Percentiles rank a stretch among this genome's conserved stretches.
phyloP scores from a whole-genome alignment of 1,140 invertebrate species.

The Drosophila malerkotliana region DNA sequence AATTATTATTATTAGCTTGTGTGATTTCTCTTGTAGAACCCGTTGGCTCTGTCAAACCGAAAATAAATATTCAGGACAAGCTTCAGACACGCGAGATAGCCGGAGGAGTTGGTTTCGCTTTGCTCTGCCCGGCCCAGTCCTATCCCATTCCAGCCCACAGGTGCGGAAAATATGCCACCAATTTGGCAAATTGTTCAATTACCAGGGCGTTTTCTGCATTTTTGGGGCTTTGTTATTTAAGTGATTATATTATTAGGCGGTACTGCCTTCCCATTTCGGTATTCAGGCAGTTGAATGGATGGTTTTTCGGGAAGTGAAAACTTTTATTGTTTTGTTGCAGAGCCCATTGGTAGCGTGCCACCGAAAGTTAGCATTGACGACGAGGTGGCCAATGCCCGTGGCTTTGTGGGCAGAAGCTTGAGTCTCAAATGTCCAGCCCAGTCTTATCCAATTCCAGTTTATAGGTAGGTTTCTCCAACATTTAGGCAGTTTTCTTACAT shows the following conservation, averaged over 20 bases:
- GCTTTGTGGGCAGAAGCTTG: constrained; percentile 74
- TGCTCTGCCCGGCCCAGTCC: constrained; percentile 88
- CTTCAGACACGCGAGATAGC: constrained; percentile 73
- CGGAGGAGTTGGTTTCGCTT: constrained; percentile 84
- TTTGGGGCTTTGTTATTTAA: constrained; percentile 30
- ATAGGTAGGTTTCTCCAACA: constrained; percentile 85
- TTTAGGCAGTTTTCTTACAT: constrained; percentile 36
- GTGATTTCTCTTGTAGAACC: constrained; percentile 86
- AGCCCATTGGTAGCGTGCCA: constrained; percentile 90
- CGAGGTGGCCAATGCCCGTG: constrained; percentile 87
- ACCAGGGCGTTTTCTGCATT: constrained; percentile 18
- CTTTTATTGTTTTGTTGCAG: constrained; percentile 83
- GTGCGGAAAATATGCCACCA: constrained; percentile 83
- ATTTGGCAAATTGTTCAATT: constrained; percentile 53
- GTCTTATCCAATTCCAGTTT: constrained; percentile 87
- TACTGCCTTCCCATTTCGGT: neutral
- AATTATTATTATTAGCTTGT: constrained; percentile 23
- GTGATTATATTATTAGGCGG: constrained; percentile 52
- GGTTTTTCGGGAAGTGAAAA: neutral
- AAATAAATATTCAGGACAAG: constrained; percentile 86
- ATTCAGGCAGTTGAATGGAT: constrained; percentile 51
- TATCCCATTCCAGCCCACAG: constrained; percentile 89
- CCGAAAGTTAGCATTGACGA: constrained; percentile 91
- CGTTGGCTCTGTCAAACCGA: constrained; percentile 89
- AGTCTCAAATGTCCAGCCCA: constrained; percentile 88